phyloP scores from a whole-genome alignment of 2,113 vertebrate genomes.

The Fulica atra region DNA sequence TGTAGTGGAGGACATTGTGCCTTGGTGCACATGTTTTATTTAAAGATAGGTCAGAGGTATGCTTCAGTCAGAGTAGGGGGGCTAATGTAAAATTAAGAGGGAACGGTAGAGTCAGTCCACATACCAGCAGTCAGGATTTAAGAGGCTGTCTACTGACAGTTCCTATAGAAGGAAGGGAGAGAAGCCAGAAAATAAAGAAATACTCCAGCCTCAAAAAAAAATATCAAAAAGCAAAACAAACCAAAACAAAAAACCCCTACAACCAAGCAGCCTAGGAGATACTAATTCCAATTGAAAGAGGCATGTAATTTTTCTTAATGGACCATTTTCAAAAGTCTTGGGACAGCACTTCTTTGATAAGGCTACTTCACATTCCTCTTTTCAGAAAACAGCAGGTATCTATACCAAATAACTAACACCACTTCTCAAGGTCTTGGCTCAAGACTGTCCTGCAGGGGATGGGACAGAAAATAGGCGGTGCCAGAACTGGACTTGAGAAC shows the following conservation, averaged over 20 bases:
- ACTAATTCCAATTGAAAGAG: background rate
- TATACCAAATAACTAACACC: background rate
- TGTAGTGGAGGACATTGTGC: background rate
- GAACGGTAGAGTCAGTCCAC: background rate
- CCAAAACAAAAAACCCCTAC: no score
- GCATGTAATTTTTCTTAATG: background rate
- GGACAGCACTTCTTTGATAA: background rate
- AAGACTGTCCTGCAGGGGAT: background rate
- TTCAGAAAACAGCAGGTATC: background rate
- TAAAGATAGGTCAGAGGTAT: background rate
- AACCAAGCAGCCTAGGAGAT: background rate
- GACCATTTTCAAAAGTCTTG: background rate
- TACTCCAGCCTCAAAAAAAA: accelerated
- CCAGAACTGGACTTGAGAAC: background rate
- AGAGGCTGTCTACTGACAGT: background rate
- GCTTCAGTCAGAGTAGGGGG: background rate
- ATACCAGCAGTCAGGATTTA: background rate
- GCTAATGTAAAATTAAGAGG: background rate
- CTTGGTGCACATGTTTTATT: background rate
- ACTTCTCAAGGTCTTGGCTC: background rate
- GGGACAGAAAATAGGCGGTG: background rate
- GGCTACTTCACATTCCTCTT: background rate
- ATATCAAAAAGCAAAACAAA: no score
- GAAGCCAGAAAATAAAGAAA: background rate
- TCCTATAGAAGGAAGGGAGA: background rate